A percentile compares a stretch with the other conserved stretches of the same genome.
These are phyloP conservation scores for Acromyrmex echinatior DNA, from an alignment of 1,140 invertebrate genomes.

Conservation along the genomic window DNA sequence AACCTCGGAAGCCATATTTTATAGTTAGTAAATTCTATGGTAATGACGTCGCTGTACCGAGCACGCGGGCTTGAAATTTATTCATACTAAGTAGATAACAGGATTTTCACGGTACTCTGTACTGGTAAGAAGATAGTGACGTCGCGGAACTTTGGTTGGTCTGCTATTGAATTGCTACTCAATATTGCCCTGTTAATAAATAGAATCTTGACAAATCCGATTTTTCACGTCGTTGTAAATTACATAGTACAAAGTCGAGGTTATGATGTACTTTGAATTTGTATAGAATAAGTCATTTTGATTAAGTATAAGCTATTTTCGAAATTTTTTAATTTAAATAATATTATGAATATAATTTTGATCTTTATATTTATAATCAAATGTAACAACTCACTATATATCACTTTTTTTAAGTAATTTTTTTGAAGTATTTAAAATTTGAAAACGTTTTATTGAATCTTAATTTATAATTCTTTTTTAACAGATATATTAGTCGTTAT, in stretches of 20 bases:
- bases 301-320: background rate
- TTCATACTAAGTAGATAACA: slow-evolving; percentile 65
- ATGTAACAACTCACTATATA: background rate
- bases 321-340: background rate
- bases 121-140: slow-evolving; percentile 47
- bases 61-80: slow-evolving; percentile 57
- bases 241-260: background rate
- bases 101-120: slow-evolving; percentile 49
- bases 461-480: background rate
- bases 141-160: slow-evolving; percentile 10
- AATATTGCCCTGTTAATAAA: slow-evolving; percentile 13
- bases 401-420: background rate
- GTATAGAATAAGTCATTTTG: background rate
- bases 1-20: slow-evolving; percentile 46
- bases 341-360: background rate
- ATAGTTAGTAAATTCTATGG: slow-evolving; percentile 62
- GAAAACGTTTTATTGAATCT: background rate
- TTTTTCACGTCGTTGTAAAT: background rate
- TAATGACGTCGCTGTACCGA: slow-evolving; percentile 51
- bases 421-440: background rate
- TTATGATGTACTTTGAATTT: too few species aligned
- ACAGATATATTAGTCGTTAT: background rate
- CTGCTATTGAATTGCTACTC: slow-evolving; percentile 20
- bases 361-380: background rate
- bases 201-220: background rate